Conservation (phyloP, 2,797 vertebrate species). For the Enteromius treurensis region DNA sequence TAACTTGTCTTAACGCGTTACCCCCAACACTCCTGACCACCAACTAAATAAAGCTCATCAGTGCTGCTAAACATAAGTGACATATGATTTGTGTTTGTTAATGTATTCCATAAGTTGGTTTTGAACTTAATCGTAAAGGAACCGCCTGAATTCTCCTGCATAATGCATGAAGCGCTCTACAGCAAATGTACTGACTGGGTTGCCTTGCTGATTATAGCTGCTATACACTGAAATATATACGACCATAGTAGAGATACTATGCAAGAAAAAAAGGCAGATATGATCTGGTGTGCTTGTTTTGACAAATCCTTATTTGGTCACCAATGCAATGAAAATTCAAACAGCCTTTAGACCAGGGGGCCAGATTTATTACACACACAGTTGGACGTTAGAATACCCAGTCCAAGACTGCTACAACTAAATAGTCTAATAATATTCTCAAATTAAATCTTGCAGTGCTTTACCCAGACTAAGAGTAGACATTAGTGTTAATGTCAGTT, state of each 20-base stretch:
- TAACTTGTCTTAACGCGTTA: not conserved
- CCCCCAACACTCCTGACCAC: not conserved
- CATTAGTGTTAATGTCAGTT: not conserved
- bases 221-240: slow-evolving; percentile 3
- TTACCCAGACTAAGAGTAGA: not conserved
- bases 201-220: slow-evolving; percentile 3
- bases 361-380: not conserved
- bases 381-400: not conserved
- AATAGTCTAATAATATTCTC: not conserved
- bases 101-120: not conserved
- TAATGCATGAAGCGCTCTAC: not conserved
- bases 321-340: not conserved
- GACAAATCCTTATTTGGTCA: not conserved
- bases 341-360: too few species aligned
- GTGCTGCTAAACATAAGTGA: not conserved
- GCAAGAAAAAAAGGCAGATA: not conserved
- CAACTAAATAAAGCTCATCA: slow-evolving; percentile 13
- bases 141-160: not conserved
- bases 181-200: not conserved
- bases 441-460: not conserved
- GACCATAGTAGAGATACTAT: not conserved
- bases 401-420: not conserved
- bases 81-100: not conserved
- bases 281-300: not conserved
- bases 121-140: not conserved